Percentiles rank a stretch among this genome's conserved stretches.
These are phyloP conservation scores for Gortyna flavago DNA, from an alignment of 2,888 invertebrate genomes.

Conservation along the genomic window DNA sequence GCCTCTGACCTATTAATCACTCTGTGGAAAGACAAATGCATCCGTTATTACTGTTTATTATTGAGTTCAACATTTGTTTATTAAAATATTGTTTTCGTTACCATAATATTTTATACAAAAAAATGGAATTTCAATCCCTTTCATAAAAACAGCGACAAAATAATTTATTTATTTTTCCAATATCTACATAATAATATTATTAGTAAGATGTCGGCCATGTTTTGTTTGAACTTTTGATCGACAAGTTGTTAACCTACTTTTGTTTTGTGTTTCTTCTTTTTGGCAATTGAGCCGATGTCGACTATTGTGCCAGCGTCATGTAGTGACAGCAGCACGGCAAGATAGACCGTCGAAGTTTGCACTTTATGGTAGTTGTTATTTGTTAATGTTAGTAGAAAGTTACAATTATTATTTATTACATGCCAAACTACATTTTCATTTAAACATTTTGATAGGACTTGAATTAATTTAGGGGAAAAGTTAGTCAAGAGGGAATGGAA, in stretches of 20 bases:
- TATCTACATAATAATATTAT: background rate
- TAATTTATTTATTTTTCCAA: background rate
- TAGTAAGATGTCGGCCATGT: slow-evolving; percentile 4
- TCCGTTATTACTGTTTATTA: slow-evolving; percentile 39
- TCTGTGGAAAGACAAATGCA: slow-evolving; percentile 56
- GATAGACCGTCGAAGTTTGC: background rate
- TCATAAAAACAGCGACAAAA: background rate
- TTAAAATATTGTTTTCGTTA: background rate
- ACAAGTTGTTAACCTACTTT: slow-evolving; percentile 30
- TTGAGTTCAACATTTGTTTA: background rate
- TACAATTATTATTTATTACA: background rate
- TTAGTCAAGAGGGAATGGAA: background rate
- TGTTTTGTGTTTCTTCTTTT: background rate
- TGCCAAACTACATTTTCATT: background rate
- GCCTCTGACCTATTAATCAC: slow-evolving; percentile 57
- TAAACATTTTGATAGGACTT: background rate
- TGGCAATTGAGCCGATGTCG: background rate
- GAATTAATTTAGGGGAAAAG: background rate
- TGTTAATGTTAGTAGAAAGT: background rate
- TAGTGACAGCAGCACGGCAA: background rate
- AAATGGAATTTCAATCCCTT: background rate
- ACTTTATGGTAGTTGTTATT: background rate
- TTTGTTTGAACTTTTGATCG: background rate
- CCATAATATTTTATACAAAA: background rate
- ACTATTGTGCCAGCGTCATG: background rate